Percentiles rank a stretch among this genome's conserved stretches.
phyloP scores from a whole-genome alignment of 2,113 vertebrate species.

The Takifugu flavidus region DNA sequence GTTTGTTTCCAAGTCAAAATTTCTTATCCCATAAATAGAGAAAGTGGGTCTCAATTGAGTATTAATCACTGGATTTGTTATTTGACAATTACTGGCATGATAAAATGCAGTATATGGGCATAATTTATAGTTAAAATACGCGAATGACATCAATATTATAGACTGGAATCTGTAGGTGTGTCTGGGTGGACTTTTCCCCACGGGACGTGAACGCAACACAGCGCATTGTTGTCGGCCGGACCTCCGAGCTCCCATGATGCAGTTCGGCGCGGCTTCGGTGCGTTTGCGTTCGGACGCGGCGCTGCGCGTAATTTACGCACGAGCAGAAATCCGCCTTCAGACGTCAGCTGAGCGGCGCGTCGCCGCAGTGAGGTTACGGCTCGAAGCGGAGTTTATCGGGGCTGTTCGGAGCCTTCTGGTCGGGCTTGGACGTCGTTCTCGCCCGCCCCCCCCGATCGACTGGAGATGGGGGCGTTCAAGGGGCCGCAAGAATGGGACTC shows the following conservation, averaged over 20 bases:
- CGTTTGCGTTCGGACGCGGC: constrained; percentile 15
- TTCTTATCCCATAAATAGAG: too few species aligned
- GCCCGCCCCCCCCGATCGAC: constrained; percentile 6
- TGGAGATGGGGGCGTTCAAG: constrained; percentile 12
- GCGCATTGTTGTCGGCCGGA: constrained; percentile 10
- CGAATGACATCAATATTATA: neutral
- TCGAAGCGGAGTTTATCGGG: constrained; percentile 55
- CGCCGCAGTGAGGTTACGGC: constrained; percentile 64
- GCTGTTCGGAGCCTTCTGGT: constrained; percentile 46
- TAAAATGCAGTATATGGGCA: too few species aligned
- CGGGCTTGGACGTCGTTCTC: constrained; percentile 36
- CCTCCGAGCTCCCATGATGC: constrained; percentile 71
- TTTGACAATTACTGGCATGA: too few species aligned
- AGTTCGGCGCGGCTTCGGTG: constrained; percentile 37
- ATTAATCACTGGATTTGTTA: too few species aligned
- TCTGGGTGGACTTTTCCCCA: constrained; percentile 13
- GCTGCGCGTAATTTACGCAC: neutral
- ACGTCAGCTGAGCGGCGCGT: constrained; percentile 65
- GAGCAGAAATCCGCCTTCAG: neutral
- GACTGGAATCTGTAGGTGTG: neutral
- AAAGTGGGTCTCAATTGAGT: too few species aligned
- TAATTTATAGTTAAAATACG: too few species aligned
- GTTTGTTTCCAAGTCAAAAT: neutral
- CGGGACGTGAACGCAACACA: constrained; percentile 21
- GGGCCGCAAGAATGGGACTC: constrained; percentile 54